Base-by-base conservation (phyloP, 2,888 invertebrate species). In the Terebella lapidaria region DNA sequence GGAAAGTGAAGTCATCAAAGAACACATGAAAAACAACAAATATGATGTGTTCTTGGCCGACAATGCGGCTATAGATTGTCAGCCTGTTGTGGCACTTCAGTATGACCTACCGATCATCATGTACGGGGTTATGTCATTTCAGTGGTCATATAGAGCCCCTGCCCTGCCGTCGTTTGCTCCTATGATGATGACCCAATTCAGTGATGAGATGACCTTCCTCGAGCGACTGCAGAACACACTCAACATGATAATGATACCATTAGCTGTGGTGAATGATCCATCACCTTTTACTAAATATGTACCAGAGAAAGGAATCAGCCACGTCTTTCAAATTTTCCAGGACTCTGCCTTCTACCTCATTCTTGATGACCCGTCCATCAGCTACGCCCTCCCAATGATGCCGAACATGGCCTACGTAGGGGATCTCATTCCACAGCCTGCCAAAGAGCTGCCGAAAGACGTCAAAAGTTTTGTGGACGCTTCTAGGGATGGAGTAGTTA, bases 401-500 rank as follows among this genome's bases (percentile, higher is more conserved):
- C 53, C 53, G 28, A 53, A 53, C 28, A 53, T 22, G 10, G 28
- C 10, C 10, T 5, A 27, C 22, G 28, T 53, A 5, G 53, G 53
- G 5, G 53, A 53, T 22, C 5, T 22, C 5, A 53, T 53, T 15
- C 29, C 27, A 5, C 5, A 5, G 20, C 27, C 30, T 22, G 52
- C 22, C 20, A 46, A 56, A 56, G 20, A 20, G 10, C 52, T 57
- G 26, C 57, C 57, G 18, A 24, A 26, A 1, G 57, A 57, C 24
- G 22, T 57, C 22, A 28, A 57, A n/a, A 20, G 1, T 15, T 57
- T 57, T 30, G 24, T 57, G 30, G 52, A 52, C 35, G 29, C 28
- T 22, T 20, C 57, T 30, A 5, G 20, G 52, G 29, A 51, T 22
- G 57, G 57, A 29, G 52, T 46, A n/a, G 15, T 57, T 15, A 27